phyloP scores from a whole-genome alignment of 2,113 vertebrate species.

The Tragelaphus strepsiceros region DNA sequence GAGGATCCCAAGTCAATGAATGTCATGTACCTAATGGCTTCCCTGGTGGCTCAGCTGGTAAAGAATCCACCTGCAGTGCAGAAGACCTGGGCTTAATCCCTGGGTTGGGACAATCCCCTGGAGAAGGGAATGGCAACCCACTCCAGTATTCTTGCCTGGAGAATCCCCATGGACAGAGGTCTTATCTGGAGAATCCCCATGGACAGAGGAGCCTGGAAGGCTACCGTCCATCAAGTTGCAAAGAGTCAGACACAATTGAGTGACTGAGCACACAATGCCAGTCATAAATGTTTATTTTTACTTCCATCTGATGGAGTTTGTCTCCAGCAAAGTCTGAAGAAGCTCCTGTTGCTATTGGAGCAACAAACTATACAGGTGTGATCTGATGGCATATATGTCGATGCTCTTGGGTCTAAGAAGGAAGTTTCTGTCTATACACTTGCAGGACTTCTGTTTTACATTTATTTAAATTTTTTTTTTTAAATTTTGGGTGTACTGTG shows the following conservation, averaged over 20 bases:
- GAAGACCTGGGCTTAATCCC: not conserved
- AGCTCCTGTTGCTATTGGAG: not conserved
- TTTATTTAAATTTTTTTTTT: not conserved
- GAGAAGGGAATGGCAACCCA: not conserved
- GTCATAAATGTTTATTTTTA: not conserved
- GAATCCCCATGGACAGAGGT: not conserved
- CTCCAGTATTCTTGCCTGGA: not conserved
- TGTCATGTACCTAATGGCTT: not conserved
- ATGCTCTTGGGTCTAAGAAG: not conserved
- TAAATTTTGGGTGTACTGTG: not conserved
- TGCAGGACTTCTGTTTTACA: not conserved
- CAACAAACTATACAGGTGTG: not conserved
- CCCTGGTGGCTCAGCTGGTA: not conserved
- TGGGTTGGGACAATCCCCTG: not conserved
- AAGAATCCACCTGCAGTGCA: not conserved
- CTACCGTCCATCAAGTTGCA: not conserved
- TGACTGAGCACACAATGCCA: not conserved
- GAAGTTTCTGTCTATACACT: not conserved
- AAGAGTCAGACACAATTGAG: not conserved
- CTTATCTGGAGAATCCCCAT: not conserved
- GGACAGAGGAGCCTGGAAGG: not conserved
- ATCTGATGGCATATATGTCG: not conserved
- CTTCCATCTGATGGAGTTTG: not conserved
- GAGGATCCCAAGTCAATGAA: not conserved
- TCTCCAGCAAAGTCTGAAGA: not conserved